A percentile compares a stretch with the other conserved stretches of the same genome.
Conservation (phyloP, 2,113 vertebrate genomes). For the Hyla sarda region DNA sequence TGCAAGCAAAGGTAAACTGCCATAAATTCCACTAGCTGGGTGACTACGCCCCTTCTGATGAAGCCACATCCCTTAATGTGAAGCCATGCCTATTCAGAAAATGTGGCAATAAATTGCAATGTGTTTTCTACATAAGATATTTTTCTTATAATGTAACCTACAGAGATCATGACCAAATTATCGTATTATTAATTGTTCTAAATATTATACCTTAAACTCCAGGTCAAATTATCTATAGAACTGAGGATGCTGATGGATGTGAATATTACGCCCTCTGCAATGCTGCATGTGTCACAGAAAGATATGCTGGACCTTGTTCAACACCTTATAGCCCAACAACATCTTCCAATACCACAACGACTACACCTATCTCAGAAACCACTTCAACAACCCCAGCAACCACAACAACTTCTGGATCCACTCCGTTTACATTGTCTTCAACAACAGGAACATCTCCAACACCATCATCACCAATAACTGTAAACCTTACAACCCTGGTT, state of each 20-base stretch:
- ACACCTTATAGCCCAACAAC: neutral
- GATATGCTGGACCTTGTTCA: neutral
- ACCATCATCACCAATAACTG: neutral
- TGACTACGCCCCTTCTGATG: too few species aligned
- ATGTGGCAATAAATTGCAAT: too few species aligned
- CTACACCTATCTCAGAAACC: slow-evolving; percentile 12
- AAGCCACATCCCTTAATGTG: too few species aligned
- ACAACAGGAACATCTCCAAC: neutral
- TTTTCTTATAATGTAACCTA: too few species aligned
- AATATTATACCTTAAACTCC: neutral
- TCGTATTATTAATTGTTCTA: neutral
- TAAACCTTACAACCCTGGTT: neutral
- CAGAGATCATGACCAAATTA: too few species aligned
- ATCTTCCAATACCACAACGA: neutral
- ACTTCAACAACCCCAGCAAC: neutral
- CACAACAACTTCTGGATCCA: neutral
- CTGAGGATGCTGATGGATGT: slow-evolving; percentile 33
- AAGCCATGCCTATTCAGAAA: too few species aligned
- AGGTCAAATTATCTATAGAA: slow-evolving; percentile 43
- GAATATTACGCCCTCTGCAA: slow-evolving; percentile 48
- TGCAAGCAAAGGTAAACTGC: too few species aligned
- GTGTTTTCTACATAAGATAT: neutral
- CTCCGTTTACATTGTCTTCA: neutral
- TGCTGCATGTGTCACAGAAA: neutral
- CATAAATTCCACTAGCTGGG: too few species aligned